Conservation (phyloP, 2,113 vertebrate genomes). For the Campylomormyrus tamandua region DNA sequence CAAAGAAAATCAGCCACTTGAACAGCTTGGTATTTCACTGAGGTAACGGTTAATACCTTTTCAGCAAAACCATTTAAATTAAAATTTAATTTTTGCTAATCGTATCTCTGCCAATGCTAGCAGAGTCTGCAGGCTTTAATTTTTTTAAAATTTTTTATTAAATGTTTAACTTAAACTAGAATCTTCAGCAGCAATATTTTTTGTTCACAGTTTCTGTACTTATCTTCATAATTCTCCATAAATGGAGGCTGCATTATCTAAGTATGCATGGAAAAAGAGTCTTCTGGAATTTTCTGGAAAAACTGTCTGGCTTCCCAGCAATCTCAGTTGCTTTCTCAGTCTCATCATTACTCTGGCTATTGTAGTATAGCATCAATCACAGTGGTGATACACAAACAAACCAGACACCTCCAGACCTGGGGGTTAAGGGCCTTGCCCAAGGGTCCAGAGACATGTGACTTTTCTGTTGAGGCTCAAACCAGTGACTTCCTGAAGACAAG, state of each 20-base stretch:
- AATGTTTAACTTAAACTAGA: neutral
- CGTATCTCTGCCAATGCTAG: neutral
- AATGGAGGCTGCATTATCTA: neutral
- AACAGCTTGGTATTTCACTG: neutral
- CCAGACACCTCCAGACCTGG: neutral
- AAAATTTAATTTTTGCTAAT: neutral
- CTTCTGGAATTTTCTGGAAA: neutral
- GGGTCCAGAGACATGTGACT: neutral
- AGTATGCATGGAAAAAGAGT: neutral
- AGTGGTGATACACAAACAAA: neutral
- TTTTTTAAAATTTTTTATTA: neutral
- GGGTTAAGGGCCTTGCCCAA: neutral
- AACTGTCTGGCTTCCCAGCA: neutral
- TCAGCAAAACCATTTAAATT: neutral
- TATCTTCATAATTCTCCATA: neutral
- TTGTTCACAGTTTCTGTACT: neutral
- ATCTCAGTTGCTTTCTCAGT: neutral
- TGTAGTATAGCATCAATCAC: neutral
- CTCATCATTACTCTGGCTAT: neutral
- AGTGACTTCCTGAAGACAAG: neutral
- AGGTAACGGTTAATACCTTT: neutral
- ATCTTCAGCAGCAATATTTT: neutral
- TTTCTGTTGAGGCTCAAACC: neutral
- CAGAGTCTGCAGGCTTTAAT: neutral
- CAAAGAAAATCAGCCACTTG: neutral